Percentiles rank a stretch among this genome's conserved stretches.
phyloP scores from a whole-genome alignment of 2,113 vertebrate species.

The Sminthopsis crassicaudata region DNA sequence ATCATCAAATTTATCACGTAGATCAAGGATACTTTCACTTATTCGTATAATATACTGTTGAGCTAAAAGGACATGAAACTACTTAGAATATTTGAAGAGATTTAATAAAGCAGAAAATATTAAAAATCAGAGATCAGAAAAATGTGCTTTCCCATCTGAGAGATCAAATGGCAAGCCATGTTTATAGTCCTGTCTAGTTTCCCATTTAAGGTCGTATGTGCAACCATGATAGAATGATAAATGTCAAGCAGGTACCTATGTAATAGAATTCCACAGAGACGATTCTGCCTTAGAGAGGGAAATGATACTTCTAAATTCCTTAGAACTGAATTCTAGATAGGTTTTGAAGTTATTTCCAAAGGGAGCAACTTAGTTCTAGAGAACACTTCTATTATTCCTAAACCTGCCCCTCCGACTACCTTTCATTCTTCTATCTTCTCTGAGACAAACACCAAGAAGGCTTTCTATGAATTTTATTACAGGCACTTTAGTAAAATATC shows the following conservation, averaged over 20 bases:
- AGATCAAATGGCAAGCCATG: neutral
- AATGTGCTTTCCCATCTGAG: neutral
- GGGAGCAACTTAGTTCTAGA: neutral
- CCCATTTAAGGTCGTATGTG: neutral
- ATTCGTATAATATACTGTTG: conserved; percentile 82
- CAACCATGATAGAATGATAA: neutral
- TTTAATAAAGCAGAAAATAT: neutral
- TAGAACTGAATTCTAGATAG: neutral
- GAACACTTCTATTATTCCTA: neutral
- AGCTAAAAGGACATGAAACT: conserved; percentile 74
- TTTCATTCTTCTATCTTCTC: too few relatives aligned
- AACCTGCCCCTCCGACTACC: neutral
- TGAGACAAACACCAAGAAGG: too few relatives aligned
- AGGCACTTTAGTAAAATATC: neutral
- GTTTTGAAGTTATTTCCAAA: neutral
- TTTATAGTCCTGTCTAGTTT: neutral
- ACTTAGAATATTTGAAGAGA: conserved; percentile 19
- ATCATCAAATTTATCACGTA: conserved; percentile 77
- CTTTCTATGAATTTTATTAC: too few relatives aligned
- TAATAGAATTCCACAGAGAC: neutral
- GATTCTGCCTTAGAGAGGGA: neutral
- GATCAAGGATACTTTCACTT: conserved; percentile 70
- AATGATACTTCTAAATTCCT: neutral
- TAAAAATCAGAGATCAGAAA: neutral
- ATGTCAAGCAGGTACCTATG: neutral